phyloP scores from a whole-genome alignment of 2,888 invertebrate species.

The Mesopsocus fuscifrons region DNA sequence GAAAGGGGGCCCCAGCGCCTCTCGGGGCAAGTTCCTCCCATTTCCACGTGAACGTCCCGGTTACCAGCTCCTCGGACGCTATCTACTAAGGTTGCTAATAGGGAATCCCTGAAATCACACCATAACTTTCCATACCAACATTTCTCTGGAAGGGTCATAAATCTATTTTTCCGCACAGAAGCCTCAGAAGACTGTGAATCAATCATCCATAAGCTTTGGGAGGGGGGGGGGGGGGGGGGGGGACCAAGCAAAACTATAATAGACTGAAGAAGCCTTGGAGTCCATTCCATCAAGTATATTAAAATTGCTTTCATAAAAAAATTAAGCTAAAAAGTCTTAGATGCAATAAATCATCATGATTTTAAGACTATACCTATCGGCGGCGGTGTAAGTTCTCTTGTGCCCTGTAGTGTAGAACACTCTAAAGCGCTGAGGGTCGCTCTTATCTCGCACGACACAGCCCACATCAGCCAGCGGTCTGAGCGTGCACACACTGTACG shows the following conservation, averaged over 20 bases:
- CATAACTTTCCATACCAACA: no score
- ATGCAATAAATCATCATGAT: conserved; percentile 12
- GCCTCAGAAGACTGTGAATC: no score
- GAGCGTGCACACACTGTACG: conserved; percentile 83
- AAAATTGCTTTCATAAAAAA: no score
- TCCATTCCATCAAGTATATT: no score
- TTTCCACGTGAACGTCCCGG: conserved; percentile 85
- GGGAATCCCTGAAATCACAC: conserved; percentile 53
- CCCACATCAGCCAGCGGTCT: conserved; percentile 69
- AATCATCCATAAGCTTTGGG: no score
- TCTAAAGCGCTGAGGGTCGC: conserved; percentile 82
- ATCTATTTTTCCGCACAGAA: no score
- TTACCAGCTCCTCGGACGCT: conserved; percentile 95
- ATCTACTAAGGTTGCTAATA: conserved; percentile 87
- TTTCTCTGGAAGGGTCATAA: no score
- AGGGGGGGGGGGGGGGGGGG: no score
- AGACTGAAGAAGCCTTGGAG: no score
- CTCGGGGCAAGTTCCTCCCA: conserved; percentile 64
- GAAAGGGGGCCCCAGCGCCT: conserved; percentile 77
- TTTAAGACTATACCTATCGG: conserved; percentile 86
- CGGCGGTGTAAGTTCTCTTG: conserved; percentile 71
- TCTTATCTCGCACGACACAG: conserved; percentile 72
- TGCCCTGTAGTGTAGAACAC: conserved; percentile 90
- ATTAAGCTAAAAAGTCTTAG: background rate
- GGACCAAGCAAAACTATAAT: no score